Evolutionary conservation across 1,140 invertebrate species (phyloP).

Genomic region (Lucilia cuprina): DNA sequence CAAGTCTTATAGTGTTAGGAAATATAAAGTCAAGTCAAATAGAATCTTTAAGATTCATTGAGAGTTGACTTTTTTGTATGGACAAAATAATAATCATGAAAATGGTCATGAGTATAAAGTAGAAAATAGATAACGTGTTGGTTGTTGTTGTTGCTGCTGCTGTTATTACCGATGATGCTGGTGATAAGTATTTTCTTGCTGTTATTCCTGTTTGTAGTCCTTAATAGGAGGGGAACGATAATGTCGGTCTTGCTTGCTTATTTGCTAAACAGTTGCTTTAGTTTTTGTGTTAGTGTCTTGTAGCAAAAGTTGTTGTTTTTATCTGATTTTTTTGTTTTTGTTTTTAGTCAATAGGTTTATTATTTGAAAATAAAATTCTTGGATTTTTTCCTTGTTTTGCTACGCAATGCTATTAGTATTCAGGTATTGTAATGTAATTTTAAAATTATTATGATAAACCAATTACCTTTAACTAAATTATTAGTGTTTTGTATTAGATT

Average conservation of each 20-base stretch:
- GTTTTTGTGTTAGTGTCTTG: too few relatives aligned
- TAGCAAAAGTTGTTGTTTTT: not conserved
- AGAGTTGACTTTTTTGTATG: not conserved
- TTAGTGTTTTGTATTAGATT: not conserved
- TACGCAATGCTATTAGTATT: not conserved
- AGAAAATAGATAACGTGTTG: too few relatives aligned
- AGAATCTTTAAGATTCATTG: constrained; percentile 1
- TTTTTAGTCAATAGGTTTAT: not conserved
- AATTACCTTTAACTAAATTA: not conserved
- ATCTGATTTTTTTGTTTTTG: not conserved
- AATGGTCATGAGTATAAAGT: too few relatives aligned
- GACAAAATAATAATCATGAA: not conserved
- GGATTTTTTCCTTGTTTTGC: not conserved
- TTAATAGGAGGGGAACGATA: not conserved
- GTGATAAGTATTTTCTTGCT: not conserved
- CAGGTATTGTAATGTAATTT: not conserved
- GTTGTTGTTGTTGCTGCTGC: not conserved
- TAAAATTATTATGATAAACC: not conserved
- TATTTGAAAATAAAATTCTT: not conserved
- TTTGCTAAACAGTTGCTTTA: not conserved
- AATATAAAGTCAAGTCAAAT: not conserved
- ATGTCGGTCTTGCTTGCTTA: not conserved
- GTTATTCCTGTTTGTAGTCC: not conserved
- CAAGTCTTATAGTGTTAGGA: not conserved
- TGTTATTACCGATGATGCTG: not conserved